Base-by-base conservation (phyloP, 2,888 invertebrate genomes). In the Tetropium fuscum region DNA sequence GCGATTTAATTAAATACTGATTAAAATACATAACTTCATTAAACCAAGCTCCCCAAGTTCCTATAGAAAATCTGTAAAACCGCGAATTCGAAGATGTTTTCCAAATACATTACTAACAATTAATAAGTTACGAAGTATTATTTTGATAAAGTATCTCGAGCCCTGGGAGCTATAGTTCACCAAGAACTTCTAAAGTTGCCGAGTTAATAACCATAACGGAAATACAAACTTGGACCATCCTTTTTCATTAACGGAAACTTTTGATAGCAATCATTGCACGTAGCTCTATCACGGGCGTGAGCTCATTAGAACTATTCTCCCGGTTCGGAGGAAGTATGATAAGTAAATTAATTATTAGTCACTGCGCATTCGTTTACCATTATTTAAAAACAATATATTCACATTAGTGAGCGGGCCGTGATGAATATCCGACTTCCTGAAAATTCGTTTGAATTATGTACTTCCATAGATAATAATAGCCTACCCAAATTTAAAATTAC, bases 91-190 rank as follows among this genome's bases (percentile, higher is more conserved):
- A 70, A 71, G 71, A 71, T 69, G 68, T 63, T 68, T 65, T 55
- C 65, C 60, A 70, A 72, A 72, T 72, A 72, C 71, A 73, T 74
- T 74, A 69, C 70, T 66, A 72, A 70, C 76, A 77, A 76, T 77
- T 78, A 78, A 75, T 74, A 75, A 77, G 73, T 76, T 75, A 69
- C 67, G 72, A 75, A 74, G 72, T 74, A 77, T 76, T 77, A 77
- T 78, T 77, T 76, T 76, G 78, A 78, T 77, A 74, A 76, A 77
- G 75, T 61, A 71, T 72, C 71, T 66, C 65, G 65, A 59, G 67
- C 63, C 63, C 66, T 55, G 74, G 72, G 74, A 73, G 70, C 69
- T 58, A 73, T 73, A 72, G 72, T 73, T 73, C 68, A 69, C 66
- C 66, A 70, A 36, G 67, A 76, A 75, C 67, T 74, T 74, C 68